A percentile compares a stretch with the other conserved stretches of the same genome.
phyloP scores from a whole-genome alignment of 2,888 invertebrate species.

The Dolomedes plantarius region DNA sequence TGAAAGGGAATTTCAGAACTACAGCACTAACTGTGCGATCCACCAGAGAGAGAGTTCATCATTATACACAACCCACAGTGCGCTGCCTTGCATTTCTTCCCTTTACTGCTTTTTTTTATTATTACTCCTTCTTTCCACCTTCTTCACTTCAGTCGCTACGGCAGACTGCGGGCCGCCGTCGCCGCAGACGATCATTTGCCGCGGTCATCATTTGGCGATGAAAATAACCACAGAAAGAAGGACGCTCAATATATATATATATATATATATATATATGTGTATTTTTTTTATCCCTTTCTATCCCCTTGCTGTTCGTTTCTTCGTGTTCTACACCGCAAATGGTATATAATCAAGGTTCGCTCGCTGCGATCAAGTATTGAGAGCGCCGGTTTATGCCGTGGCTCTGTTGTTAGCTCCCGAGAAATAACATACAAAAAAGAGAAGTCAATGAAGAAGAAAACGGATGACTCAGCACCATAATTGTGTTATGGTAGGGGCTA shows the following conservation, averaged over 20 bases:
- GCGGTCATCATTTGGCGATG: background rate
- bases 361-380: background rate
- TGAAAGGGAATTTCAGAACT: background rate
- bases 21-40: too few relatives aligned
- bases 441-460: background rate
- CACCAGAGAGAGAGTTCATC: conserved; percentile 27
- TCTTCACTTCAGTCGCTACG: conserved; percentile 12
- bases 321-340: background rate
- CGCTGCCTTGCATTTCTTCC: background rate
- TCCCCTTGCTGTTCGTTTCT: background rate
- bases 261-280: too few relatives aligned
- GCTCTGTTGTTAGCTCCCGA: background rate
- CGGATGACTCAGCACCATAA: background rate
- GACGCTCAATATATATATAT: background rate
- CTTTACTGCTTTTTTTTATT: conserved; percentile 7
- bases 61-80: background rate
- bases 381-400: background rate
- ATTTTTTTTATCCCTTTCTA: conserved; percentile 25
- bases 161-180: conserved; percentile 62
- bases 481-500: background rate
- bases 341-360: conserved; percentile 44
- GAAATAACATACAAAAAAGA: background rate
- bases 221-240: conserved; percentile 16
- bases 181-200: conserved; percentile 28
- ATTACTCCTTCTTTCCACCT: conserved; percentile 8